Conservation (phyloP, 2,113 vertebrate genomes). For the Scortum barcoo region DNA sequence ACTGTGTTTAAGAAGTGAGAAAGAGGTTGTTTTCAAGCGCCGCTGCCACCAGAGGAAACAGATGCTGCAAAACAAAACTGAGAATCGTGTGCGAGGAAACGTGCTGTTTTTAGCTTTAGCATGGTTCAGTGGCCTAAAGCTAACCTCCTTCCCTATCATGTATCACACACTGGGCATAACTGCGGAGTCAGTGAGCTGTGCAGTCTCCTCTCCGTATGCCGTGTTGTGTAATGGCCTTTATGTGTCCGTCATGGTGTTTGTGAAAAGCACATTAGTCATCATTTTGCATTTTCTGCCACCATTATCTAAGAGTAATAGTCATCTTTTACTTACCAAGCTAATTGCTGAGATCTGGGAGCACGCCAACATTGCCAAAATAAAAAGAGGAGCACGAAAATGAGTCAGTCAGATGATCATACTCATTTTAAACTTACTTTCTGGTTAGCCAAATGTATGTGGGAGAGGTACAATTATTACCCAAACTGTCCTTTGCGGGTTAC, state of each 20-base stretch:
- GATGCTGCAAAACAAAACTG: slow-evolving; percentile 74
- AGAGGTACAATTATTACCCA: neutral
- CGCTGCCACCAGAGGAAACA: slow-evolving; percentile 78
- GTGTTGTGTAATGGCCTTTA: neutral
- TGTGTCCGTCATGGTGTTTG: neutral
- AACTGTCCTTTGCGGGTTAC: neutral
- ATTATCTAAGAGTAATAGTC: neutral
- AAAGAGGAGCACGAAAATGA: neutral
- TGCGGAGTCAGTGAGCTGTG: neutral
- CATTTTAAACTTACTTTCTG: neutral
- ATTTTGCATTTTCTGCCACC: neutral
- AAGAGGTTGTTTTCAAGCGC: slow-evolving; percentile 52
- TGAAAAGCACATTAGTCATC: neutral
- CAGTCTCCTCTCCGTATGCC: neutral
- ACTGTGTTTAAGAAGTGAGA: slow-evolving; percentile 75
- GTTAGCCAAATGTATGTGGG: neutral
- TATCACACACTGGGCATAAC: slow-evolving; percentile 3
- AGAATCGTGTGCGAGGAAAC: slow-evolving; percentile 59
- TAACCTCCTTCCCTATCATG: slow-evolving; percentile 30
- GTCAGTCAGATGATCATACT: neutral
- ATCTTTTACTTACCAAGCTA: neutral
- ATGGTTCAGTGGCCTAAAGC: slow-evolving; percentile 27
- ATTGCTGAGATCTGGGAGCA: neutral
- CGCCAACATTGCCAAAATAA: neutral
- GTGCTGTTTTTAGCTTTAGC: slow-evolving; percentile 48